Conservation (phyloP, 2,797 vertebrate species). For the Spheniscus humboldti region DNA sequence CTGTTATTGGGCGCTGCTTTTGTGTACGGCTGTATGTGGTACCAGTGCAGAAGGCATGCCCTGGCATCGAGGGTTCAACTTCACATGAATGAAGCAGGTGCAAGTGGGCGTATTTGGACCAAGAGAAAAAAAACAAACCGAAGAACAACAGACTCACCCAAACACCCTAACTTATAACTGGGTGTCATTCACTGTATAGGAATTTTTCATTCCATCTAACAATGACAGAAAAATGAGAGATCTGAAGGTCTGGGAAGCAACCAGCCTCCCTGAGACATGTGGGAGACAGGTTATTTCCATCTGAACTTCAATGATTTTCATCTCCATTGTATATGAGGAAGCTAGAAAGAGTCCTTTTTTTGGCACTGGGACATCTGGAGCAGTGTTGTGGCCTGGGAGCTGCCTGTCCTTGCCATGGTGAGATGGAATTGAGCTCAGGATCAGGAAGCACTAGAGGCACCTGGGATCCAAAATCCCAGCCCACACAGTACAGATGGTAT, state of each 20-base stretch:
- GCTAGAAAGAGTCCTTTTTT: background rate
- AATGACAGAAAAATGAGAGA: background rate
- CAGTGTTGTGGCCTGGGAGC: background rate
- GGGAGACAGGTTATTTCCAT: background rate
- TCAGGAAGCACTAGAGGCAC: background rate
- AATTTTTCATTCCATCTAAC: background rate
- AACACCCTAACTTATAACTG: background rate
- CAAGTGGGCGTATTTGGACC: background rate
- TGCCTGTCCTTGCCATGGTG: background rate
- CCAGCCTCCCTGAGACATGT: background rate
- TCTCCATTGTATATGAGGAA: background rate
- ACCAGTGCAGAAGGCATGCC: rapidly evolving
- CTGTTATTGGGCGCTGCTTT: rapidly evolving
- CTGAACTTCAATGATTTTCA: background rate
- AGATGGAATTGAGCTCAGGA: background rate
- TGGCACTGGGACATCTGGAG: background rate
- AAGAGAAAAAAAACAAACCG: background rate
- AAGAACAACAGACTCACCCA: background rate
- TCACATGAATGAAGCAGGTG: background rate
- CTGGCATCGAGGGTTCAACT: background rate
- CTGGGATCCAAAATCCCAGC: background rate
- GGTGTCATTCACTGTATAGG: background rate
- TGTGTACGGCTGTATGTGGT: background rate
- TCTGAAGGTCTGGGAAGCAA: background rate
- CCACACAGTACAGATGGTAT: background rate